Conservation (phyloP, 2,797 vertebrate genomes). For the Poeciliopsis gracilis region DNA sequence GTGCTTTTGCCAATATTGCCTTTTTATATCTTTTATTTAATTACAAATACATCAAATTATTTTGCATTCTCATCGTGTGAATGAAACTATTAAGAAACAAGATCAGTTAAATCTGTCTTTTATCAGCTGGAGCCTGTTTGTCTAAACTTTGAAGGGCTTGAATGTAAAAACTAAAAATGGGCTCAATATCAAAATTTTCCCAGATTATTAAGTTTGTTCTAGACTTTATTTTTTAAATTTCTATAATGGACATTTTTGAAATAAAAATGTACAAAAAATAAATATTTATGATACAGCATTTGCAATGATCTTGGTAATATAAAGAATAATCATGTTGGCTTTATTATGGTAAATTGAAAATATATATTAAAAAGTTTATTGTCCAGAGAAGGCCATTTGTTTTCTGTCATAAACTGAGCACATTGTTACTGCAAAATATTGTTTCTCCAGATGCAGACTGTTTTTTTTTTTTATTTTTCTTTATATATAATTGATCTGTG, state of each 20-base stretch:
- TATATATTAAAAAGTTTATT: conserved; percentile 71
- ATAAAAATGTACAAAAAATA: conserved; percentile 72
- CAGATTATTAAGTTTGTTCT: conserved; percentile 61
- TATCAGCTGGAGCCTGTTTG: conserved; percentile 33
- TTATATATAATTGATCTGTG: neutral
- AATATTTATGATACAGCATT: conserved; percentile 75
- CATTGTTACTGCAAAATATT: neutral
- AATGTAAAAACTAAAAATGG: conserved; percentile 60
- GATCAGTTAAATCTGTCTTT: conserved; percentile 60
- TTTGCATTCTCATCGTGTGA: conserved; percentile 37
- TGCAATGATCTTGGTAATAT: conserved; percentile 69
- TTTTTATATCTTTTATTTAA: conserved; percentile 79
- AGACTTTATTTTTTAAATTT: conserved; percentile 58
- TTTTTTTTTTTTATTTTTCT: no score
- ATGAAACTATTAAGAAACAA: conserved; percentile 28
- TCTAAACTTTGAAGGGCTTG: conserved; percentile 31
- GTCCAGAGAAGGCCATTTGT: conserved; percentile 15
- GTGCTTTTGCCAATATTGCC: conserved; percentile 63
- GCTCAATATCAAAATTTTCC: conserved; percentile 33
- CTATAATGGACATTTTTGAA: conserved; percentile 68
- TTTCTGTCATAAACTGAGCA: neutral
- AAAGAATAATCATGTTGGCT: conserved; percentile 64
- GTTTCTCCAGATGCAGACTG: neutral
- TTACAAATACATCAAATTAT: conserved; percentile 64
- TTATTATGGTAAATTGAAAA: conserved; percentile 63